These are phyloP conservation scores for Andricus grossulariae DNA, from an alignment of 1,140 invertebrate genomes.

Conservation along the genomic window DNA sequence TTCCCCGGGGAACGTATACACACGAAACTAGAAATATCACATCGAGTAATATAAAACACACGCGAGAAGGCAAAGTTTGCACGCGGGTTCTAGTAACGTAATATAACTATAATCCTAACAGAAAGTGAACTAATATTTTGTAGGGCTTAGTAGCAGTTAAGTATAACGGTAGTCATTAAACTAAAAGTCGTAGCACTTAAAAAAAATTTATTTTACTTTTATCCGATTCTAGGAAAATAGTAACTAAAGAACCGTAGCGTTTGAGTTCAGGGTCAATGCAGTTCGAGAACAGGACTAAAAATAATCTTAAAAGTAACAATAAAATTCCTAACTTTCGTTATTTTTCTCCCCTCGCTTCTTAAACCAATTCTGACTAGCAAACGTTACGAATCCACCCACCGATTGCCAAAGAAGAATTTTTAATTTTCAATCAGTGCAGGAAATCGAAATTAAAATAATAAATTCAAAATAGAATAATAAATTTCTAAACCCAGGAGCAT, in stretches of 20 bases:
- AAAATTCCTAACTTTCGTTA: slow-evolving; percentile 49
- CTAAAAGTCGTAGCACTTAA: slow-evolving; percentile 24
- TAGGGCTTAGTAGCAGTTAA: slow-evolving; percentile 25
- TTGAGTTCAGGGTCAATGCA: slow-evolving; percentile 58
- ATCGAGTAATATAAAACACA: slow-evolving; percentile 67
- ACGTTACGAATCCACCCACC: slow-evolving; percentile 67
- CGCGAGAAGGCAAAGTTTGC: slow-evolving; percentile 61
- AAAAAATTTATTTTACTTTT: not conserved
- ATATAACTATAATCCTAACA: slow-evolving; percentile 56
- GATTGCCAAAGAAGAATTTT: slow-evolving; percentile 48
- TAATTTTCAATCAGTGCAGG: slow-evolving; percentile 10
- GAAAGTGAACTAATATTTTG: slow-evolving; percentile 16
- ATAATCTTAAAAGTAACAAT: slow-evolving; percentile 23
- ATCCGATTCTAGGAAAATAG: slow-evolving; percentile 65
- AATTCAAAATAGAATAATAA: slow-evolving; percentile 22
- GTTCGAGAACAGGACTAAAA: slow-evolving; percentile 35
- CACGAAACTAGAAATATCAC: slow-evolving; percentile 72
- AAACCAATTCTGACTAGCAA: slow-evolving; percentile 76
- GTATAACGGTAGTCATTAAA: slow-evolving; percentile 26
- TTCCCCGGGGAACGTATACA: slow-evolving; percentile 51
- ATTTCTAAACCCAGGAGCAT: slow-evolving; percentile 23
- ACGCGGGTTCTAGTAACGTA: slow-evolving; percentile 58
- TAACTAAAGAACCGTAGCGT: slow-evolving; percentile 75
- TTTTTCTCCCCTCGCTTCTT: slow-evolving; percentile 58
- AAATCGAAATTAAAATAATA: slow-evolving; percentile 24